phyloP scores from a whole-genome alignment of 2,888 invertebrate genomes.

The Eupsilia transversa region DNA sequence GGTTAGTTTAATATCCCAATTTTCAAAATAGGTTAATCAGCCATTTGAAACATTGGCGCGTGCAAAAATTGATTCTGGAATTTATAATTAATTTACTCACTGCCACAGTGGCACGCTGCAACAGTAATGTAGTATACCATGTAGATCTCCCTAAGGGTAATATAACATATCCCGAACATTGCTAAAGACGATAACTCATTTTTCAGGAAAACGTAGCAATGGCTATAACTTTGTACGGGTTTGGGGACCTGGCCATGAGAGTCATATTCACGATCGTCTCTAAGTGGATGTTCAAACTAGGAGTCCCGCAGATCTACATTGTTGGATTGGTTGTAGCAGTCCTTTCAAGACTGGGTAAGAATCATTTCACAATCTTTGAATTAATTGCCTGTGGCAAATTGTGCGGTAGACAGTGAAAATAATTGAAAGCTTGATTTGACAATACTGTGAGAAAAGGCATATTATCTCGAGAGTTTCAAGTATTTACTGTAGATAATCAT shows the following conservation, averaged over 20 bases:
- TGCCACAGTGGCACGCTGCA: no score
- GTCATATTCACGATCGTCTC: conserved; percentile 44
- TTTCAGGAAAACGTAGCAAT: conserved; percentile 52
- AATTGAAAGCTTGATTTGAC: background rate
- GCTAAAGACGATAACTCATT: background rate
- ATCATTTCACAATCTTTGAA: background rate
- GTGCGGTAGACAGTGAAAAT: background rate
- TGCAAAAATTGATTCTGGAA: no score
- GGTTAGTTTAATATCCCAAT: conserved; percentile 31
- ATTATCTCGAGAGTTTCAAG: background rate
- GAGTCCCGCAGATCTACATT: conserved; percentile 42
- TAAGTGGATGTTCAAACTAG: conserved; percentile 55
- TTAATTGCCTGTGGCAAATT: no score
- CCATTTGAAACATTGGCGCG: background rate
- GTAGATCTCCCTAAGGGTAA: background rate
- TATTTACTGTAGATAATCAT: no score
- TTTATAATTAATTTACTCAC: no score
- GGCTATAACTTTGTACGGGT: conserved; percentile 44
- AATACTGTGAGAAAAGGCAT: background rate
- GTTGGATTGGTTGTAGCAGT: conserved; percentile 41
- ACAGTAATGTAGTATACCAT: no score
- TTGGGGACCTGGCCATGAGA: conserved; percentile 46
- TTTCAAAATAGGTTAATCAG: background rate
- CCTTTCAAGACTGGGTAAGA: conserved; percentile 49
- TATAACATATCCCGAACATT: background rate